phyloP scores from a whole-genome alignment of 1,140 invertebrate genomes.

The Mactra quadrangularis region DNA sequence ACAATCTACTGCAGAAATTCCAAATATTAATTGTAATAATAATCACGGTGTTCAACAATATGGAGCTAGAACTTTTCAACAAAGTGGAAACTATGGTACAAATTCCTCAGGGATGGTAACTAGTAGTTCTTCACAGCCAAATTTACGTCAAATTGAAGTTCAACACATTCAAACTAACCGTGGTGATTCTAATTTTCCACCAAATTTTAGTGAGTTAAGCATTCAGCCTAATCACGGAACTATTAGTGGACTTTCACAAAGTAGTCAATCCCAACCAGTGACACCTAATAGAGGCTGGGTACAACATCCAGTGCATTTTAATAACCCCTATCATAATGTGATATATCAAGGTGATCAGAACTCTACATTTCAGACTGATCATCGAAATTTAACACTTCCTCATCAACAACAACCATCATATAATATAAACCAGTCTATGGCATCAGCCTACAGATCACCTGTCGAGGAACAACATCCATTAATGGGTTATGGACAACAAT shows the following conservation, averaged over 20 bases:
- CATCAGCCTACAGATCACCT: constrained; percentile 33
- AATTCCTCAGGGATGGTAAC: constrained; percentile 40
- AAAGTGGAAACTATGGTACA: constrained; percentile 32
- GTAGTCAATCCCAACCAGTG: constrained; percentile 19
- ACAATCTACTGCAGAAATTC: constrained; percentile 41
- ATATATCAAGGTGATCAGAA: constrained; percentile 31
- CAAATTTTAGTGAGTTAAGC: constrained; percentile 29
- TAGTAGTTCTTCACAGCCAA: constrained; percentile 37
- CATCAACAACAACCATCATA: constrained; percentile 14
- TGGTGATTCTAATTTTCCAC: not conserved
- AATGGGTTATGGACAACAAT: not conserved
- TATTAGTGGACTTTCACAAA: not conserved
- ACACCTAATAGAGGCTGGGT: constrained; percentile 43
- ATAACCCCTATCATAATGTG: constrained; percentile 54
- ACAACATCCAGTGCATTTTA: constrained; percentile 38
- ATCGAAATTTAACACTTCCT: constrained; percentile 31
- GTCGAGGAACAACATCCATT: constrained; percentile 33
- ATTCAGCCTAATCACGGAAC: constrained; percentile 27
- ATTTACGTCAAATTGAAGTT: constrained; percentile 51
- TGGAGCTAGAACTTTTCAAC: constrained; percentile 11
- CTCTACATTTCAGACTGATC: constrained; percentile 25
- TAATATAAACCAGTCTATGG: not conserved
- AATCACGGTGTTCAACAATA: constrained; percentile 20
- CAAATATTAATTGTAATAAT: constrained; percentile 61
- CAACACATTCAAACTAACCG: constrained; percentile 58